Conservation (phyloP, 2,888 invertebrate species). For the Cheilosia vulpina region DNA sequence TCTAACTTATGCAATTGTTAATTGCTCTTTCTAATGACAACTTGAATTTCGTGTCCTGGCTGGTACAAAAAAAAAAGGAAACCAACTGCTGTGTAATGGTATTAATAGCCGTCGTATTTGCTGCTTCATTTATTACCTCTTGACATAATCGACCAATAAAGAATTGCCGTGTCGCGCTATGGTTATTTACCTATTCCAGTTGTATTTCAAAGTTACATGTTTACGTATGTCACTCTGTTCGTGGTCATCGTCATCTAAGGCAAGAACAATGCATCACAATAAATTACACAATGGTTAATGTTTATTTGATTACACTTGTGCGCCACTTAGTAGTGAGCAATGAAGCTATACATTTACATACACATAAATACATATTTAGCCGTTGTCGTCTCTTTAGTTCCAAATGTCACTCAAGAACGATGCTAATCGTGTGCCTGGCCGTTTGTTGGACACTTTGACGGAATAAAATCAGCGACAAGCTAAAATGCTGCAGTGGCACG, state of each 20-base stretch:
- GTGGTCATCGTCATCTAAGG: neutral
- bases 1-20: conserved; percentile 16
- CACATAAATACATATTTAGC: no score
- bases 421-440: conserved; percentile 31
- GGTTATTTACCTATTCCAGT: conserved; percentile 28
- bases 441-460: conserved; percentile 27
- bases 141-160: conserved; percentile 48
- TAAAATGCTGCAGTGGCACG: conserved; percentile 18
- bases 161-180: conserved; percentile 30
- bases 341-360: no score
- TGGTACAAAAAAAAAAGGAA: conserved; percentile 4
- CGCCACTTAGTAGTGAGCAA: conserved; percentile 22
- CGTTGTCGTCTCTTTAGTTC: neutral
- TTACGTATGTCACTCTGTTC: conserved; percentile 15
- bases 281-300: conserved; percentile 53
- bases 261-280: conserved; percentile 25
- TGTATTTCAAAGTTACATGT: conserved; percentile 12
- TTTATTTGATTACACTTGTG: conserved; percentile 55
- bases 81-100: conserved; percentile 19
- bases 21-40: conserved; percentile 11
- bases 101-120: conserved; percentile 17
- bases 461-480: conserved; percentile 14
- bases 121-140: conserved; percentile 46
- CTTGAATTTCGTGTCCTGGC: conserved; percentile 14
- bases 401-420: conserved; percentile 11